These are phyloP conservation scores for Acridotheres tristis DNA, from an alignment of 2,797 vertebrate genomes.

Conservation along the genomic window DNA sequence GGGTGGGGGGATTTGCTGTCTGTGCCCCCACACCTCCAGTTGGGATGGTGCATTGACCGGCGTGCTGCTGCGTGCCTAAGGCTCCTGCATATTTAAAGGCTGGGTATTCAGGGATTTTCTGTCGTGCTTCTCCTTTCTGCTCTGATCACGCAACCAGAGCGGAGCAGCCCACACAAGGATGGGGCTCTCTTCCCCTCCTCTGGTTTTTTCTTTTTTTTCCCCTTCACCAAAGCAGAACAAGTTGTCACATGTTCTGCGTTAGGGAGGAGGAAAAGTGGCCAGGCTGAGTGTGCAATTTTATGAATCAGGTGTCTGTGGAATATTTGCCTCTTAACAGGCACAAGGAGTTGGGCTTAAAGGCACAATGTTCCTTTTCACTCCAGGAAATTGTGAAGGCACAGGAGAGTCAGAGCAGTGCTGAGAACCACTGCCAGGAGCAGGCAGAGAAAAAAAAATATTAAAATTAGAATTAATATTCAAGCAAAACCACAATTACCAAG, in stretches of 20 bases:
- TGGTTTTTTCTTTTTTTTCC: neutral
- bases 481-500: neutral
- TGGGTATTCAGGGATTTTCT: conserved; percentile 89
- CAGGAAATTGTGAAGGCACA: neutral
- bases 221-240: neutral
- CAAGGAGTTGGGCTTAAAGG: neutral
- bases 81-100: conserved; percentile 93
- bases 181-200: neutral
- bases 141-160: conserved; percentile 85
- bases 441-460: neutral
- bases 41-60: conserved; percentile 81
- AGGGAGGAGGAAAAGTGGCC: neutral
- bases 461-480: neutral
- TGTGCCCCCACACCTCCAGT: conserved; percentile 31
- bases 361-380: neutral
- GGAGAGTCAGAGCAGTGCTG: neutral
- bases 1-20: neutral
- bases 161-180: conserved; percentile 55
- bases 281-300: neutral
- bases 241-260: neutral
- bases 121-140: conserved; percentile 83
- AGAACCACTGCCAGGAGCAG: neutral
- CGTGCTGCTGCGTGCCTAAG: conserved; percentile 83
- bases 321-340: neutral
- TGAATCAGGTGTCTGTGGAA: neutral